Conservation (phyloP, 2,888 invertebrate genomes). For the Saturnia pavonia region DNA sequence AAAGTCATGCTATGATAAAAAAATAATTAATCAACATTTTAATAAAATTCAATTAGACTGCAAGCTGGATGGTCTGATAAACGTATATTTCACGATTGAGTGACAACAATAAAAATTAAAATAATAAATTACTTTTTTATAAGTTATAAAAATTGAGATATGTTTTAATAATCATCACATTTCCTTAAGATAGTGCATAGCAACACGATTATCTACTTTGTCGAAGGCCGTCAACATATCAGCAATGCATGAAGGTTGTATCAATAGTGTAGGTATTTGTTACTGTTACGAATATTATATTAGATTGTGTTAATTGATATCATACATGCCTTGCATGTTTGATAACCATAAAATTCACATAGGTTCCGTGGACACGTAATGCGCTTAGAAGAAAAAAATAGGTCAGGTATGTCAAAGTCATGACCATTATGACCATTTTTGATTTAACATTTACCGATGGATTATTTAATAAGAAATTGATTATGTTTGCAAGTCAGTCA, state of each 20-base stretch:
- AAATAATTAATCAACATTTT: too few relatives aligned
- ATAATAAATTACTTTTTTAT: too few relatives aligned
- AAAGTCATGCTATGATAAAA: too few relatives aligned
- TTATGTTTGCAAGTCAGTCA: too few relatives aligned
- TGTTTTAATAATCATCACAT: background rate
- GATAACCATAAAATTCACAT: background rate
- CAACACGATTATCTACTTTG: slow-evolving; percentile 16
- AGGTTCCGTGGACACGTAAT: background rate
- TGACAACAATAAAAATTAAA: too few relatives aligned
- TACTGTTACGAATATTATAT: slow-evolving; percentile 5
- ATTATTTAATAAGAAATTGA: too few relatives aligned
- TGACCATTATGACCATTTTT: background rate
- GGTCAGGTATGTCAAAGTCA: background rate
- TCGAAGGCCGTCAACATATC: slow-evolving; percentile 21
- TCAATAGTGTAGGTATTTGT: background rate
- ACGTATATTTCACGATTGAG: too few relatives aligned
- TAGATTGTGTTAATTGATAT: slow-evolving; percentile 3
- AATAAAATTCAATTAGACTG: too few relatives aligned
- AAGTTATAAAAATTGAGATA: background rate
- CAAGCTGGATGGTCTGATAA: too few relatives aligned
- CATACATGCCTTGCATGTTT: slow-evolving; percentile 3
- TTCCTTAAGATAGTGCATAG: slow-evolving; percentile 21
- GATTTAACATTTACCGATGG: too few relatives aligned
- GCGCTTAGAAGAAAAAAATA: background rate
- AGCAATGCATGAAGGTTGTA: slow-evolving; percentile 11